Evolutionary conservation across 1,140 invertebrate genomes (phyloP).

Genomic region (Hermatobates lingyangjiaoensis): DNA sequence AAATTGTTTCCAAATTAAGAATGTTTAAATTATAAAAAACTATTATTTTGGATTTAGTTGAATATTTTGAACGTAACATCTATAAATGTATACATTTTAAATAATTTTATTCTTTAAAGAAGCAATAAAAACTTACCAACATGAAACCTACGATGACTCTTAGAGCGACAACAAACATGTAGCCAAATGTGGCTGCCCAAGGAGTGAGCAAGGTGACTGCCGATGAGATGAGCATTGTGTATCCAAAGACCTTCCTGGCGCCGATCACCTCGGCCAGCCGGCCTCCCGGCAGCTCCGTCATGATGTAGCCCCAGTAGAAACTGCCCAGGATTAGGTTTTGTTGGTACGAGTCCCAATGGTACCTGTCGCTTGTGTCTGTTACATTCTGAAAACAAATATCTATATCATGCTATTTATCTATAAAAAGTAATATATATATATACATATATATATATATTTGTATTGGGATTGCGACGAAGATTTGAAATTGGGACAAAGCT

Average conservation of each 20-base stretch:
- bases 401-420: too few relatives aligned
- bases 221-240: slow-evolving; percentile 65
- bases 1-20: too few relatives aligned
- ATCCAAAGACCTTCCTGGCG: slow-evolving; percentile 62
- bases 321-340: slow-evolving; percentile 62
- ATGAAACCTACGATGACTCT: slow-evolving; percentile 51
- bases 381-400: neutral
- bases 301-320: slow-evolving; percentile 80
- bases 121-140: slow-evolving; percentile 35
- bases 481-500: too few relatives aligned
- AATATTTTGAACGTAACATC: too few relatives aligned
- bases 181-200: slow-evolving; percentile 36
- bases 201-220: slow-evolving; percentile 67
- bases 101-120: too few relatives aligned
- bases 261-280: slow-evolving; percentile 63
- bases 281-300: slow-evolving; percentile 73
- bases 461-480: too few relatives aligned
- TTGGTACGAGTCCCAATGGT: slow-evolving; percentile 46
- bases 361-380: slow-evolving; percentile 26
- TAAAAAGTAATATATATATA: too few relatives aligned
- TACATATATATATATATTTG: too few relatives aligned
- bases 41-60: too few relatives aligned
- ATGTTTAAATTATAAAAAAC: too few relatives aligned
- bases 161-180: slow-evolving; percentile 36
- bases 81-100: too few relatives aligned